These are phyloP conservation scores for Myiozetetes cayanensis DNA, from an alignment of 2,113 vertebrate genomes.

Conservation along the genomic window DNA sequence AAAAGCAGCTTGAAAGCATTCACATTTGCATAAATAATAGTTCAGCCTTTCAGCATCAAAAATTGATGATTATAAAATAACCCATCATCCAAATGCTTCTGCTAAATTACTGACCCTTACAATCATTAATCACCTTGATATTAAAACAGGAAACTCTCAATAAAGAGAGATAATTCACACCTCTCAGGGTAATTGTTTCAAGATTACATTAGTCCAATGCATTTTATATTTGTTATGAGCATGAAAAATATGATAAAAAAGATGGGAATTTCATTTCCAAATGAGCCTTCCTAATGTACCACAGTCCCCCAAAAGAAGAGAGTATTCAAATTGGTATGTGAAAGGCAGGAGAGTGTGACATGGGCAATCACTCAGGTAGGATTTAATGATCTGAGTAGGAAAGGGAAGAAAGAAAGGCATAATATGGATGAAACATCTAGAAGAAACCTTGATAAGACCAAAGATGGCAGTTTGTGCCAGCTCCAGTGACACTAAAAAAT, in stretches of 20 bases:
- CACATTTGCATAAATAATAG: background rate
- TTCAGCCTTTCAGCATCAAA: background rate
- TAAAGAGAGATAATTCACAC: background rate
- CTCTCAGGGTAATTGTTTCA: background rate
- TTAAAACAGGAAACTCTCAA: background rate
- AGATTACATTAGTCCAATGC: background rate
- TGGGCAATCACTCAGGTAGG: background rate
- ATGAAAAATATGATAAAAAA: conserved; percentile 16
- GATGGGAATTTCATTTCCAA: background rate
- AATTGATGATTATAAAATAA: background rate
- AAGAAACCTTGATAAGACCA: background rate
- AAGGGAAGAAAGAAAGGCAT: background rate
- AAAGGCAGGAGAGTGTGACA: background rate
- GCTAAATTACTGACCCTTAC: background rate
- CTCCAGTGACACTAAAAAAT: background rate
- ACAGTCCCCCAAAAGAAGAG: background rate
- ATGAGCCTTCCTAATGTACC: background rate
- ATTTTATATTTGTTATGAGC: background rate
- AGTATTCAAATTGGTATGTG: background rate
- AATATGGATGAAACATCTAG: background rate
- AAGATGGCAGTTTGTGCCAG: background rate
- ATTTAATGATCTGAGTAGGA: background rate
- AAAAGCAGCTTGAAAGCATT: background rate
- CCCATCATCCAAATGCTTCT: background rate
- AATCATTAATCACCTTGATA: background rate